Evolutionary conservation across 2,113 vertebrate genomes (phyloP), one percentile per base, ranked within the genome.

Genomic region (Solea senegalensis): DNA sequence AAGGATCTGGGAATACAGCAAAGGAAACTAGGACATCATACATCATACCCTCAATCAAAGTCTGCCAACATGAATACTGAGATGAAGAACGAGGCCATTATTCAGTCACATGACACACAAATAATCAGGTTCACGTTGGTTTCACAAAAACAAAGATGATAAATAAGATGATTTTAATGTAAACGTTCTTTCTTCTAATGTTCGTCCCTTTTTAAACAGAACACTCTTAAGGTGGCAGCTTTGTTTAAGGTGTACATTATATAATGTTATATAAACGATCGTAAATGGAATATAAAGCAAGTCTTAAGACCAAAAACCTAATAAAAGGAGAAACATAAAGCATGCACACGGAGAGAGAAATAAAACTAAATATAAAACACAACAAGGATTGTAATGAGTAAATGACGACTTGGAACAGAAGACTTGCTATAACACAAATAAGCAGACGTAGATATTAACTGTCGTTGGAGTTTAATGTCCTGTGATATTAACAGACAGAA

Each of bases 1-100:
- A 96, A 97, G 96, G 95, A 95, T 97, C 94, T 96, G 95, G 94
- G 95, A 94, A 93, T 95, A 96, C 94, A 96, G 94, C 95, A 96
- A 96, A 86, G 89, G 45, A 48, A 48, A 14, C 9, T 94, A 95
- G 88, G 51, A 81, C 4, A 11, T 4, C 58, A 92, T 87, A 91
- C 89, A 94, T 90, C 88, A 91, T 92, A 95, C 91, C 92, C 90
- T 92, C 91, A 93, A 86, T 91, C 92, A 89, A 94, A 93, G 93
- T 91, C 93, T 94, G 95, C 92, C 94, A 91, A 95, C 93, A 93
- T 92, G 93, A 97, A 97, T 95, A 97, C 95, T 95, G 95, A 96
- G 95, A 95, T 94, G 94, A 95, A 94, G 92, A 95, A 95, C 94
- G 95, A 97, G 95, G 95, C 95, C 95, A 96, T 1, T 94, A 93